A percentile compares a stretch with the other conserved stretches of the same genome.
phyloP scores from a whole-genome alignment of 2,113 vertebrate genomes.

The Rafetus swinhoei region DNA sequence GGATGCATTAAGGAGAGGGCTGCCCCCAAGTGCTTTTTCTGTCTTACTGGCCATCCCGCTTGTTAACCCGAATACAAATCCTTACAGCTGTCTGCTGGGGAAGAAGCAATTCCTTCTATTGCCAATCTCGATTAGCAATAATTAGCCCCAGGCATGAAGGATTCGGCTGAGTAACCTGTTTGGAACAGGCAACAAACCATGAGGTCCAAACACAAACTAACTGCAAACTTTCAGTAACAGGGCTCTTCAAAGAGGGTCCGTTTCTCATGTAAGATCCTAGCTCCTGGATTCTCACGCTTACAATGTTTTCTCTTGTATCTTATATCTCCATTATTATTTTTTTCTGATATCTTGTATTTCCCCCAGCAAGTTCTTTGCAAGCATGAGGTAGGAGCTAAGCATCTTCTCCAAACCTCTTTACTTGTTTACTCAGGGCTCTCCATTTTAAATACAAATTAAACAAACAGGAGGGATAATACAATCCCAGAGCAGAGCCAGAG shows the following conservation, averaged over 20 bases:
- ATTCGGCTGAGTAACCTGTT: conserved; percentile 58
- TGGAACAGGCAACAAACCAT: conserved; percentile 28
- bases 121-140: conserved; percentile 66
- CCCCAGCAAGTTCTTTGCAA: not conserved
- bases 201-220: not conserved
- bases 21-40: not conserved
- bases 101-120: conserved; percentile 64
- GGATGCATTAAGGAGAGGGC: not conserved
- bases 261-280: not conserved
- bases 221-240: not conserved
- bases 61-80: conserved; percentile 65
- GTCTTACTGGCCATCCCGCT: conserved; percentile 35
- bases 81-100: conserved; percentile 59
- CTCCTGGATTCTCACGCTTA: rapidly evolving
- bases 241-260: not conserved
- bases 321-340: rapidly evolving
- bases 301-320: rapidly evolving
- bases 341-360: not conserved
- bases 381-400: not conserved
- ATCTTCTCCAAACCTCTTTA: not conserved
- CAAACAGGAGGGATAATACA: not conserved
- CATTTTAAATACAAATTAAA: not conserved
- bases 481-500: not conserved
- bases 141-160: conserved; percentile 52
- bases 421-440: not conserved